Percentiles rank a stretch among this genome's conserved stretches.
Conservation (phyloP, 2,797 vertebrate species). For the Chanos chanos region DNA sequence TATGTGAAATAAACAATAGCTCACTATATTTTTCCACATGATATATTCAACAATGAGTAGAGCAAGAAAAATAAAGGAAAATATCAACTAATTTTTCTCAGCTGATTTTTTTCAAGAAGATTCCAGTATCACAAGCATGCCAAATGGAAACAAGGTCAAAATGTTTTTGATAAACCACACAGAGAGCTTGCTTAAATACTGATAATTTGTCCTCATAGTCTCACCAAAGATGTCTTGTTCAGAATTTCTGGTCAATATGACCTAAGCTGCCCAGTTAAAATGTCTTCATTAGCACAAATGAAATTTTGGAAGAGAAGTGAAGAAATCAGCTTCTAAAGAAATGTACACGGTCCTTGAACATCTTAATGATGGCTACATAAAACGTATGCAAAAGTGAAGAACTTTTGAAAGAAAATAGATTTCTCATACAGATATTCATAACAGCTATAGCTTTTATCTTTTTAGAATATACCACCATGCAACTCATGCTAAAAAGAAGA, state of each 20-base stretch:
- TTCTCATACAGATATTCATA: conserved; percentile 63
- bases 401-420: conserved; percentile 75
- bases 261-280: conserved; percentile 71
- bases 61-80: conserved; percentile 71
- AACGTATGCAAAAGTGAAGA: conserved; percentile 73
- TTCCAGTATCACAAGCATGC: conserved; percentile 78
- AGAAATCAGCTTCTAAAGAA: conserved; percentile 56
- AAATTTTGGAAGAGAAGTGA: conserved; percentile 67
- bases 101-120: conserved; percentile 60
- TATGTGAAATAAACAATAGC: conserved; percentile 74
- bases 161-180: conserved; percentile 62
- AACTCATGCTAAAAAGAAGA: conserved; percentile 79
- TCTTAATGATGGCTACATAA: conserved; percentile 75
- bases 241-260: conserved; percentile 77
- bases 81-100: conserved; percentile 61
- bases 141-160: conserved; percentile 74
- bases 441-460: conserved; percentile 61
- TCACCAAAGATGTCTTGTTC: conserved; percentile 14
- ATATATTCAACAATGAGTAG: conserved; percentile 66
- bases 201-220: conserved; percentile 18
- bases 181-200: conserved; percentile 59
- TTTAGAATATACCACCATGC: conserved; percentile 69
- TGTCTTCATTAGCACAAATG: conserved; percentile 55
- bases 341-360: conserved; percentile 67
- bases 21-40: conserved; percentile 71